These are phyloP conservation scores for Sebastes minor DNA, from an alignment of 2,797 vertebrate genomes.

Conservation along the genomic window DNA sequence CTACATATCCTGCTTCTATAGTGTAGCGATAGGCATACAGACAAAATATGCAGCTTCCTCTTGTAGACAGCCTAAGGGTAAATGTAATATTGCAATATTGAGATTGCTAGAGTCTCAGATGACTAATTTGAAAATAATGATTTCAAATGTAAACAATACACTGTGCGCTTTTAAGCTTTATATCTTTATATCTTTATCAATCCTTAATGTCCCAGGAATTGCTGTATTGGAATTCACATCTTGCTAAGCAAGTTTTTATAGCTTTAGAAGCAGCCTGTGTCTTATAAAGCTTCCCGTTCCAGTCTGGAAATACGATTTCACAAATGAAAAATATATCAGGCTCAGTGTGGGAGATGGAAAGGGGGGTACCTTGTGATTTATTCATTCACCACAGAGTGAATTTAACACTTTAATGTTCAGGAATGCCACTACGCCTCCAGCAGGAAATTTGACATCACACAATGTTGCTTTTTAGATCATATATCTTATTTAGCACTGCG, in stretches of 20 bases:
- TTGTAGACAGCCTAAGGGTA: background rate
- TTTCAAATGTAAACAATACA: conserved; percentile 29
- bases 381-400: conserved; percentile 60
- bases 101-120: conserved; percentile 1
- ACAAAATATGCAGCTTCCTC: background rate
- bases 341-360: conserved; percentile 51
- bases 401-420: conserved; percentile 65
- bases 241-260: conserved; percentile 4
- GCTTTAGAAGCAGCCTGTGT: conserved; percentile 20
- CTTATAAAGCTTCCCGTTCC: conserved; percentile 18
- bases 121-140: conserved; percentile 10
- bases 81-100: conserved; percentile 13
- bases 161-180: background rate
- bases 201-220: conserved; percentile 17
- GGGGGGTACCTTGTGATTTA: conserved; percentile 65
- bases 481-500: conserved; percentile 25
- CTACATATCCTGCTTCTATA: background rate
- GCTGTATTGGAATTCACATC: conserved; percentile 23
- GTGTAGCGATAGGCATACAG: background rate
- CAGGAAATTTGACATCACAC: conserved; percentile 49
- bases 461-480: conserved; percentile 42
- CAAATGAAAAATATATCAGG: conserved; percentile 66
- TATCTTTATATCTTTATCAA: conserved; percentile 2
- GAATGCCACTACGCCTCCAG: conserved; percentile 48
- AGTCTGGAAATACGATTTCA: conserved; percentile 55